These are phyloP conservation scores for Premnoplex brunnescens DNA, from an alignment of 2,797 vertebrate species.

Conservation along the genomic window DNA sequence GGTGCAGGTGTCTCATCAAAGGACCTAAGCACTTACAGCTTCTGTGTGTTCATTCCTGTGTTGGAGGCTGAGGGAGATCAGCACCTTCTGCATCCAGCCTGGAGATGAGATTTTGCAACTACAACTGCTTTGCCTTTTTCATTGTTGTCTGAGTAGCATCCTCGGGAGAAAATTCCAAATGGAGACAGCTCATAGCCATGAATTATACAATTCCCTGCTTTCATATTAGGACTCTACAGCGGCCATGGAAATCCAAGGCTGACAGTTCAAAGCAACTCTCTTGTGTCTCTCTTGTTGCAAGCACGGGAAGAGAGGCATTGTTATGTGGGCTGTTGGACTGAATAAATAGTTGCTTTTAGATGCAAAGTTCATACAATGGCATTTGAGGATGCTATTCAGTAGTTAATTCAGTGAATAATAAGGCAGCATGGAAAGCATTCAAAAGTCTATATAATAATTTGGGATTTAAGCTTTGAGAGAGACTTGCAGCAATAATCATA, in stretches of 20 bases:
- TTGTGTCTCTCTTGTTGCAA: background rate
- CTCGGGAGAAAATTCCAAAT: background rate
- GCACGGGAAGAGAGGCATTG: background rate
- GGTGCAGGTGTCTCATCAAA: background rate
- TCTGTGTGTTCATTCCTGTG: background rate
- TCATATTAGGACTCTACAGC: background rate
- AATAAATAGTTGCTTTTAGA: conserved; percentile 27
- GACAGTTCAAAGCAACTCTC: conserved; percentile 8
- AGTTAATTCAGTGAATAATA: conserved; percentile 33
- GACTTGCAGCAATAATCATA: background rate
- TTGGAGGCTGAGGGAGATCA: background rate
- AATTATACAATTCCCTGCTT: background rate
- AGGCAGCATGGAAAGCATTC: background rate
- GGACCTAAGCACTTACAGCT: background rate
- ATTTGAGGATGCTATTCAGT: conserved; percentile 5
- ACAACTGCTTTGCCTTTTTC: background rate
- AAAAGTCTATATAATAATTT: background rate
- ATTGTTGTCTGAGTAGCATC: background rate
- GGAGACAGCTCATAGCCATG: background rate
- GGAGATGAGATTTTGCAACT: background rate
- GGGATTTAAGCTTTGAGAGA: background rate
- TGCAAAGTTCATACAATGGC: background rate
- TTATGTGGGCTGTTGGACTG: background rate
- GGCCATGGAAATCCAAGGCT: background rate
- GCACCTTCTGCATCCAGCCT: background rate